phyloP scores from a whole-genome alignment of 2,888 invertebrate species.

The Dryocosmus kuriphilus region DNA sequence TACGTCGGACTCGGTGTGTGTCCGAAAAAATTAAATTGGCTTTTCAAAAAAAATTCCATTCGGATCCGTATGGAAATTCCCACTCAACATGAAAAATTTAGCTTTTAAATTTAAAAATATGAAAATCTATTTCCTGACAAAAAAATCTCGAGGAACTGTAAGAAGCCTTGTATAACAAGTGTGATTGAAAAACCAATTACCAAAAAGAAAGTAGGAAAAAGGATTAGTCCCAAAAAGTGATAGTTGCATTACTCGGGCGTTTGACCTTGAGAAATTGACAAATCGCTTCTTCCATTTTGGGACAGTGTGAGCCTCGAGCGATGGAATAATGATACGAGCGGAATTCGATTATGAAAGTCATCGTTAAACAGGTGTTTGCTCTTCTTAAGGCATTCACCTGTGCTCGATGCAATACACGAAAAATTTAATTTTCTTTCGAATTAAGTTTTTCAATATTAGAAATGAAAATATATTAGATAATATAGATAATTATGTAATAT shows the following conservation, averaged over 20 bases:
- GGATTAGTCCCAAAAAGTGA: not conserved
- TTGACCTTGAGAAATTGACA: constrained; percentile 17
- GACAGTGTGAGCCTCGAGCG: not conserved
- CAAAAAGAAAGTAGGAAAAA: not conserved
- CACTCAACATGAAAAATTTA: not conserved
- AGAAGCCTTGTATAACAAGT: not conserved
- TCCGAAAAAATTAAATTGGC: constrained; percentile 44
- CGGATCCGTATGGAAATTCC: not conserved
- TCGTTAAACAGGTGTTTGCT: constrained; percentile 26
- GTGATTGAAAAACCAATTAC: not conserved
- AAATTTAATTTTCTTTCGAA: not conserved
- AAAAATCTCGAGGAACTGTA: not conserved
- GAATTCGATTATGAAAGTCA: constrained; percentile 33
- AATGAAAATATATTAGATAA: not conserved
- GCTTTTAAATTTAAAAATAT: not conserved
- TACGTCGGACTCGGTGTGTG: constrained; percentile 92
- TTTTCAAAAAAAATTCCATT: not conserved
- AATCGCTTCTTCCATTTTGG: constrained; percentile 8
- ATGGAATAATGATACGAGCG: constrained; percentile 10
- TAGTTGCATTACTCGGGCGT: not conserved
- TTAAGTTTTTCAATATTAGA: not conserved
- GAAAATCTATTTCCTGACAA: not conserved
- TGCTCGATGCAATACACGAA: not conserved
- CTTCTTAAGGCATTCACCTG: constrained; percentile 1
- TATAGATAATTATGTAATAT: too few species aligned